Base-by-base conservation (phyloP, 2,888 invertebrate species). In the Lasiommata megera region DNA sequence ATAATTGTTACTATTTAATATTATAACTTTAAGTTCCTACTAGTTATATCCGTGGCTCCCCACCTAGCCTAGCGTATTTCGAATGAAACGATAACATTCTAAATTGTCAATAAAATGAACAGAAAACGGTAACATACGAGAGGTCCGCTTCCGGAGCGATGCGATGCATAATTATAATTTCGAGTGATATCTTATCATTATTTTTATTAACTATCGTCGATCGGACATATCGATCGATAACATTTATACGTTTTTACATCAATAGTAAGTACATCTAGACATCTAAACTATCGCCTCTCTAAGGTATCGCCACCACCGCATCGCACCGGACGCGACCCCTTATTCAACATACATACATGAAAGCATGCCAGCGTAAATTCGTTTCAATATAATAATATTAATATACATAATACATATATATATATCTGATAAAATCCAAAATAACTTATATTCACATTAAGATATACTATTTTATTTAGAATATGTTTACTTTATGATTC, bases 1-100 rank as follows among this genome's bases (percentile, higher is more conserved):
- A 60, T 62, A 63, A 58, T 64, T 61, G 51, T 69, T 65, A 64
- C 66, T 65, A 69, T 67, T 66, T 61, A 64, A 69, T 68, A 68
- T 56, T 61, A 67, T 70, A 64, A 67, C 62, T 65, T 68, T 69
- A 64, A 61, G 59, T 69, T 67, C 64, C 85, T 86, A 87, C 78
- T 69, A 71, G 76, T 82, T 79, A 82, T 71, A 82, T 77, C 67
- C 62, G 82, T 83, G 88, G 88, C 83, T 82, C 69, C 84, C 87
- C 88, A 88, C 84, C 85, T 89, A 88, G 70, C 84, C 88, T 89
- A 89, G 88, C 88, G 85, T 84, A 80, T 80, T 79, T 81, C 81
- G 82, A 86, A 82, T 82, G 66, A 85, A 88, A 86, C 81, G 65
- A 84, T 86, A 86, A 85, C 83, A 59, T 76, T 65, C 84, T 88